These are phyloP conservation scores for Nycteola revayana DNA, from an alignment of 2,888 invertebrate genomes.

Conservation along the genomic window DNA sequence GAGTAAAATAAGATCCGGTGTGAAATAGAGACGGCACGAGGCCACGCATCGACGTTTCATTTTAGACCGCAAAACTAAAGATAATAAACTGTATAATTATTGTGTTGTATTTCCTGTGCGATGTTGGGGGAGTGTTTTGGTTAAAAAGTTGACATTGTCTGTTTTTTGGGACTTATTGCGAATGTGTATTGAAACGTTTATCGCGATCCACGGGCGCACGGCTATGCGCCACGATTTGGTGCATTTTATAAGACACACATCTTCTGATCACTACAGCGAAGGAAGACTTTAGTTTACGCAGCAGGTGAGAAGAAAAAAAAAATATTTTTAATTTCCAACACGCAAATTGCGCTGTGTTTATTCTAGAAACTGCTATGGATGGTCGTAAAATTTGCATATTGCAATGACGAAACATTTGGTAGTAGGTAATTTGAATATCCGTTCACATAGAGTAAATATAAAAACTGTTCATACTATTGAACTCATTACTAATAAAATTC, in stretches of 20 bases:
- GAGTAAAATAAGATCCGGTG: slow-evolving; percentile 73
- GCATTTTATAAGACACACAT: slow-evolving; percentile 89
- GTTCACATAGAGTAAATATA: too few relatives aligned
- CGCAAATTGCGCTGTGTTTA: too few relatives aligned
- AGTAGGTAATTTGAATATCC: too few relatives aligned
- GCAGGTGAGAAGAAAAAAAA: slow-evolving; percentile 66
- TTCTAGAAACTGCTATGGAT: too few relatives aligned
- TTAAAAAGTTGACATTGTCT: slow-evolving; percentile 63
- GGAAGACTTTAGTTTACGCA: slow-evolving; percentile 69
- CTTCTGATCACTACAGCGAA: slow-evolving; percentile 90
- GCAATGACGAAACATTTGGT: too few relatives aligned
- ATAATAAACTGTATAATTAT: slow-evolving; percentile 61
- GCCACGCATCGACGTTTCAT: slow-evolving; percentile 27
- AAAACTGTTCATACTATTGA: too few relatives aligned
- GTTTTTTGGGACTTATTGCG: slow-evolving; percentile 73
- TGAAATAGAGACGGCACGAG: slow-evolving; percentile 57
- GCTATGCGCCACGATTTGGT: slow-evolving; percentile 90
- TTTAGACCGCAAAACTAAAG: slow-evolving; percentile 36
- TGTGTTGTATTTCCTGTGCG: slow-evolving; percentile 66
- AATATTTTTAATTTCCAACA: too few relatives aligned
- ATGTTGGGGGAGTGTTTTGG: slow-evolving; percentile 72
- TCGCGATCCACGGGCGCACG: slow-evolving; percentile 84
- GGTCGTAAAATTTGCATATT: too few relatives aligned
- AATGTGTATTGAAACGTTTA: slow-evolving; percentile 82
- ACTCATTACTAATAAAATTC: too few relatives aligned